Base-by-base conservation (phyloP, 2,113 vertebrate species). In the Oxygymnocypris stewartii region DNA sequence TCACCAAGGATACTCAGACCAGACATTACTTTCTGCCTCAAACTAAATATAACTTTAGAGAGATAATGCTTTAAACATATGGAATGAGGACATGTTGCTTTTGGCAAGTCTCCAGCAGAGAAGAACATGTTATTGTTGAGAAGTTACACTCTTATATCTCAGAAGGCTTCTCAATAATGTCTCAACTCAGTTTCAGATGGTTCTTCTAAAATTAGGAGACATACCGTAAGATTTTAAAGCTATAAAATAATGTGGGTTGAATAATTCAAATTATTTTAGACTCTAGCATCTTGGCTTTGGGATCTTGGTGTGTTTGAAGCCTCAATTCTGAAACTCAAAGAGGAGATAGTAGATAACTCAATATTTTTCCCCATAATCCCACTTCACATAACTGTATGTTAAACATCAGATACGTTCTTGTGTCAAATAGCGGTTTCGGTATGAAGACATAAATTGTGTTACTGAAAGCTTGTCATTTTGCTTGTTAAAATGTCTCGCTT, bases 41-140 rank as follows among this genome's bases (percentile, higher is more conserved):
- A 47, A 65, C n/a, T 67, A 82, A 63, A 44, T 61, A 35, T 20
- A 79, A 57, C 16, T 59, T 9, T 65, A n/a, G 25, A 80, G 35
- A 63, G 4, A 25, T 37, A 4, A 65, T 1, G 14, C n/a, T 65
- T 63, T 65, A 20, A 47, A 13, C 16, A 20, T 20, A 28, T 44
- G 23, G 37, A 65, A 63, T 61, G 74, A 76, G n/a, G n/a, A 76
- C 74, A 76, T 76, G 42, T 13, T 59, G 51, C 18, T 79, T 35
- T 57, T 20, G 14, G 8, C 16, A 23, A 59, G 20, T 59, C 77
- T n/a, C 51, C 77, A 40, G 31, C 6, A 0, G 20, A 61, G 6
- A 49, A n/a, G 42, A 20, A 31, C n/a, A 76, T 47, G 44, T n/a
- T 74, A 74, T 6, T 37, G 2, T 47, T 25, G 40, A 44, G n/a